Percentiles rank a stretch among this genome's conserved stretches.
phyloP scores from a whole-genome alignment of 1,140 invertebrate species.

The Neodiprion lecontei region DNA sequence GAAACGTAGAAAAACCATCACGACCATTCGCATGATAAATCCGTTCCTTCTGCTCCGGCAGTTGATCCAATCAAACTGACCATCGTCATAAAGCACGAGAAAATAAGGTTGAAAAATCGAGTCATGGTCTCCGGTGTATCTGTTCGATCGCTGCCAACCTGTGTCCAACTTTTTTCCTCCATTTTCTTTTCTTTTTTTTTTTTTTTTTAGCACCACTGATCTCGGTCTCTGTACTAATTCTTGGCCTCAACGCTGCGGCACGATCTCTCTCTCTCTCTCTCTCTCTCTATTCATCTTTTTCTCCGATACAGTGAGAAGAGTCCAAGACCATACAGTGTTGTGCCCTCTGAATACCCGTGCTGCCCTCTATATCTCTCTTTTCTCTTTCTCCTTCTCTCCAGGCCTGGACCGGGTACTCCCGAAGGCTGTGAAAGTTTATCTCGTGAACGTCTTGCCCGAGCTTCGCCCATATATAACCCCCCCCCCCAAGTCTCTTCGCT shows the following conservation, averaged over 20 bases:
- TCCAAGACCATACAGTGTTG: too few species aligned
- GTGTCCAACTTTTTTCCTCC: not conserved
- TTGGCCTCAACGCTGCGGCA: not conserved
- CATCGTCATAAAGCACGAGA: too few species aligned
- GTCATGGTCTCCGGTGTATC: too few species aligned
- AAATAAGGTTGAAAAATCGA: too few species aligned
- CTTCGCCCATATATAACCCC: too few species aligned
- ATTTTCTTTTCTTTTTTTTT: constrained; percentile 1
- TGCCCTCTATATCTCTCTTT: constrained; percentile 11
- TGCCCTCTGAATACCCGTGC: not conserved
- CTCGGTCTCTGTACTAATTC: constrained; percentile 7
- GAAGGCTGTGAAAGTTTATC: constrained; percentile 1
- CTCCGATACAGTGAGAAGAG: not conserved
- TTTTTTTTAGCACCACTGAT: not conserved
- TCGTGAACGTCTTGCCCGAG: too few species aligned
- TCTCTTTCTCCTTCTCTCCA: constrained; percentile 1
- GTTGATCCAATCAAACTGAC: too few species aligned
- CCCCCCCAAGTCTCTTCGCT: too few species aligned
- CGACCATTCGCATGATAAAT: too few species aligned
- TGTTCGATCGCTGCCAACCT: too few species aligned
- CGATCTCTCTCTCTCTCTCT: not conserved
- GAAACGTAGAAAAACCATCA: too few species aligned
- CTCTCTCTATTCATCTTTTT: constrained; percentile 8
- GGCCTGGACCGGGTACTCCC: not conserved
- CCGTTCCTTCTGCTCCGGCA: too few species aligned